Base-by-base conservation (phyloP, 1,140 invertebrate species). In the Heterodera carotae region DNA sequence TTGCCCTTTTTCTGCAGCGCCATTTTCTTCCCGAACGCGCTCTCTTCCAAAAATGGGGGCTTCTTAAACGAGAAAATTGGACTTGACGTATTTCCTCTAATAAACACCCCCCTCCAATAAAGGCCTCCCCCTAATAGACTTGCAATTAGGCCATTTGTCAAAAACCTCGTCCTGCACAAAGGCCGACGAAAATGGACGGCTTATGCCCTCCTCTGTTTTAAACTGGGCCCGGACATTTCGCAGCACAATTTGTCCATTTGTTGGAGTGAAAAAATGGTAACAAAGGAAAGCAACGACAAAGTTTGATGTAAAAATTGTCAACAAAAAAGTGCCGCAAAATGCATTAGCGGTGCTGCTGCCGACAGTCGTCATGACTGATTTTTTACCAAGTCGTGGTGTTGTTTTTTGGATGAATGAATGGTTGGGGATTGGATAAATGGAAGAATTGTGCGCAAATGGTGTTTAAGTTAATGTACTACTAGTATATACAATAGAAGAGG, bases 1-100 rank as follows among this genome's bases (percentile, higher is more conserved):
- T 78, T 78, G 33, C 39, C 77, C 34, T 78, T 78, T 25, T 76
- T 78, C 25, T 29, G n/a, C 43, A 69, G 59, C 33, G 34, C 64
- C 33, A 18, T 78, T 56, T 33, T 36, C 31, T 31, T 12, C 39
- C 66, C 66, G 5, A 56, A 56, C 5, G 12, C 48, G 1, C 15
- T 5, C 18, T 56, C 48, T n/a, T 56, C 48, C 48, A 56, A 0
- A 56, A 56, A 56, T 22, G 48, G 48, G 15, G 48, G 48, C 15
- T 56, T 56, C 48, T 56, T 22, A 56, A 53, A 56, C 6, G 12
- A 43, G 39, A 43, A 43, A 43, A 43, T n/a, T n/a, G n/a, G n/a
- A n/a, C n/a, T n/a, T n/a, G n/a, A n/a, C n/a, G n/a, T n/a, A n/a
- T n/a, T n/a, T n/a, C n/a, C n/a, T n/a, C n/a, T n/a, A n/a, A n/a